Percentiles rank a stretch among this genome's conserved stretches.
Conservation (phyloP, 2,888 invertebrate species). For the Bhutanitis thaidina region DNA sequence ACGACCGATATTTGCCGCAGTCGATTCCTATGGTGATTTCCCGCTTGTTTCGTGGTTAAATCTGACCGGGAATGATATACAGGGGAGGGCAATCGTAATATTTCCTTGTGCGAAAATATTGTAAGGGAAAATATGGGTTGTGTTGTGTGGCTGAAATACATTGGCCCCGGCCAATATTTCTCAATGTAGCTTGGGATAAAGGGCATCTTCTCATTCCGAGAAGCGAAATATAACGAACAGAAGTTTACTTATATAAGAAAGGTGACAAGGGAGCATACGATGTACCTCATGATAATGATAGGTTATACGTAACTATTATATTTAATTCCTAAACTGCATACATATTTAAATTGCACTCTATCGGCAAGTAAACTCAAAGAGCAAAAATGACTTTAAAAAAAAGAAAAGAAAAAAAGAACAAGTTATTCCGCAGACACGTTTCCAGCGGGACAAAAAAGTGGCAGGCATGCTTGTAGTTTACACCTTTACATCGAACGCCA, state of each 20-base stretch:
- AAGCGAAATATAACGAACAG: no score
- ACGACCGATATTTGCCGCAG: slow-evolving; percentile 69
- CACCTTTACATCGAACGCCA: slow-evolving; percentile 5
- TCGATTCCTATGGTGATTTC: slow-evolving; percentile 78
- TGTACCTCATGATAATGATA: no score
- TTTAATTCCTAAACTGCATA: no score
- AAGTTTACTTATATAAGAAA: no score
- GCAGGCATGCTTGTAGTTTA: slow-evolving; percentile 13
- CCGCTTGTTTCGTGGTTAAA: slow-evolving; percentile 71
- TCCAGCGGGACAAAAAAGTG: slow-evolving; percentile 4
- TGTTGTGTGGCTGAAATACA: no score
- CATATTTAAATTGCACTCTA: neutral
- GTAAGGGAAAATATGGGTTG: slow-evolving; percentile 17
- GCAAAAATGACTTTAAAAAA: neutral
- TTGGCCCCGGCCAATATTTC: no score
- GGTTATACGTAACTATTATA: no score
- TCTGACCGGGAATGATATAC: slow-evolving; percentile 71
- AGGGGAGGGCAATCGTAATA: slow-evolving; percentile 36
- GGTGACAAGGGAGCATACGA: no score
- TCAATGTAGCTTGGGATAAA: no score
- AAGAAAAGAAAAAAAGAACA: neutral
- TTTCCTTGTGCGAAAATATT: slow-evolving; percentile 50
- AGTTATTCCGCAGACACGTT: slow-evolving; percentile 4
- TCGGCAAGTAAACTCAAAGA: neutral
- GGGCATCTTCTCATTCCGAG: no score